Conservation (phyloP, 2,888 invertebrate genomes). For the Drosophila leonis region DNA sequence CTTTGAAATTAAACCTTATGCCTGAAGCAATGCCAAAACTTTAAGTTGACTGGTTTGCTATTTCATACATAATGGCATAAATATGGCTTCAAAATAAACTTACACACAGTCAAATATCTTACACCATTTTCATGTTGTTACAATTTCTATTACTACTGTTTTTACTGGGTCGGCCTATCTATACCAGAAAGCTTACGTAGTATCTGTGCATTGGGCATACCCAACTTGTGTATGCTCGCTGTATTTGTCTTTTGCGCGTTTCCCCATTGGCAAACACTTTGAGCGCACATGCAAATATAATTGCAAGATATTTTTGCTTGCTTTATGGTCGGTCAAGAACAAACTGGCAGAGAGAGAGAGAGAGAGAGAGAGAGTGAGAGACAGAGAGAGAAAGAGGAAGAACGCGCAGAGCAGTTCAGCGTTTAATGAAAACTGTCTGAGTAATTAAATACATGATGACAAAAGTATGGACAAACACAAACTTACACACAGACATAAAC, state of each 20-base stretch:
- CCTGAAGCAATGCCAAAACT: too few species aligned
- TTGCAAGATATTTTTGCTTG: constrained; percentile 75
- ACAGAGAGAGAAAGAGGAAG: not conserved
- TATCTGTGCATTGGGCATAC: not conserved
- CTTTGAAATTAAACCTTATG: too few species aligned
- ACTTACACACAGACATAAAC: constrained; percentile 8
- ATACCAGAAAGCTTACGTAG: not conserved
- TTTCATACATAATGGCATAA: not conserved
- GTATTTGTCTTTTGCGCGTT: constrained; percentile 42
- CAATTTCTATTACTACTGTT: not conserved
- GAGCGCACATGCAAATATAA: constrained; percentile 73
- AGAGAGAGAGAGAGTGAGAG: not conserved
- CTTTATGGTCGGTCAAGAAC: constrained; percentile 55
- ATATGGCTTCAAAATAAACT: not conserved
- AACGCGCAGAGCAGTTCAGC: constrained; percentile 31
- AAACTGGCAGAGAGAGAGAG: not conserved
- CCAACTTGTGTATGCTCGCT: not conserved
- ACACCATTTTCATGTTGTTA: not conserved
- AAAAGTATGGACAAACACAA: constrained; percentile 53
- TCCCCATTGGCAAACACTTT: constrained; percentile 63
- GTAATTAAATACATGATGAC: constrained; percentile 81
- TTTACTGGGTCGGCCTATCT: too few species aligned
- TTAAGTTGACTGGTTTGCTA: too few species aligned
- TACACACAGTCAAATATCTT: not conserved
- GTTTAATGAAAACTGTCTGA: constrained; percentile 76